phyloP scores from a whole-genome alignment of 2,797 vertebrate genomes.

The Nannoperca australis region DNA sequence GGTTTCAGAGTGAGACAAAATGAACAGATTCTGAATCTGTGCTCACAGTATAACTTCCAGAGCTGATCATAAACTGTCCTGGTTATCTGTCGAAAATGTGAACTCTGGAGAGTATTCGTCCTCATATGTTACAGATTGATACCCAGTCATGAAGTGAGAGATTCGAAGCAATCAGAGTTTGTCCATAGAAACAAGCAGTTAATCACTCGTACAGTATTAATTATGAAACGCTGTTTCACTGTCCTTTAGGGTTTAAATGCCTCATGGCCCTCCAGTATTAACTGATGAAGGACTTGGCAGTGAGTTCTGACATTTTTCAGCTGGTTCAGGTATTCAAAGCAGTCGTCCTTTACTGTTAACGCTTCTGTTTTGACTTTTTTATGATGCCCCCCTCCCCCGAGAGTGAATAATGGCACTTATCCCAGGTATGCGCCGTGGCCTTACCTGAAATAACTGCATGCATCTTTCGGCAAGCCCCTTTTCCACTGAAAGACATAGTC shows the following conservation, averaged over 20 bases:
- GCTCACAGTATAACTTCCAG: slow-evolving; percentile 27
- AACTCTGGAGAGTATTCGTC: background rate
- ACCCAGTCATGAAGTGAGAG: background rate
- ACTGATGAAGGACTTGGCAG: slow-evolving; percentile 3
- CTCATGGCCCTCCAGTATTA: slow-evolving; percentile 13
- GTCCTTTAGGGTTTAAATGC: slow-evolving; percentile 11
- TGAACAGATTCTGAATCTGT: slow-evolving; percentile 13
- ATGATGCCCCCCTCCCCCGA: slow-evolving; percentile 8
- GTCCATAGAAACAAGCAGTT: slow-evolving; percentile 32
- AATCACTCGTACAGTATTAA: slow-evolving; percentile 21
- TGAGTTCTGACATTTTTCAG: slow-evolving; percentile 14
- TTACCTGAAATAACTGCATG: slow-evolving; percentile 60
- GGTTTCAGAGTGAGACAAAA: slow-evolving; percentile 44
- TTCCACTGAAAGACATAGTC: slow-evolving; percentile 80
- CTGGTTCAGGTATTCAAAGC: slow-evolving; percentile 25
- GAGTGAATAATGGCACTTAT: slow-evolving; percentile 58
- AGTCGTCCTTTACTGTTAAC: background rate
- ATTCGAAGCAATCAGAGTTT: slow-evolving; percentile 18
- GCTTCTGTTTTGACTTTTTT: slow-evolving; percentile 48
- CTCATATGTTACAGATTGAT: background rate
- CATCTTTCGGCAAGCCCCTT: slow-evolving; percentile 74
- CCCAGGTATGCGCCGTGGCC: slow-evolving; percentile 66
- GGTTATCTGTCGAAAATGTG: background rate
- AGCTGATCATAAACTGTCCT: slow-evolving; percentile 31
- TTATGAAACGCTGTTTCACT: background rate